Conservation (phyloP, 2,888 invertebrate genomes). For the Acleris emargana region DNA sequence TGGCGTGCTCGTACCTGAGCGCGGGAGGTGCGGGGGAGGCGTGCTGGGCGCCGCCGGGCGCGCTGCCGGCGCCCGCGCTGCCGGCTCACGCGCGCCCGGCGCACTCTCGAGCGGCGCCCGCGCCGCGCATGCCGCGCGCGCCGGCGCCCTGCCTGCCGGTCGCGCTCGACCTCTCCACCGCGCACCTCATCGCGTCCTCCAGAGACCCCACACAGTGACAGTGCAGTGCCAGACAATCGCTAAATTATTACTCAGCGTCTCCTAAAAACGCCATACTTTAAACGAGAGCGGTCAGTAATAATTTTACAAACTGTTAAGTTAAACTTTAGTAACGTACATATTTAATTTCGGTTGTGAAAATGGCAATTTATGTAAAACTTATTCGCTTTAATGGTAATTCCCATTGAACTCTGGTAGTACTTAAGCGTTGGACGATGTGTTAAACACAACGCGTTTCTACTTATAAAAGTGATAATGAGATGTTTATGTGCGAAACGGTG, state of each 20-base stretch:
- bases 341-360: constrained; percentile 84
- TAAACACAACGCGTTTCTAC: constrained; percentile 73
- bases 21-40: constrained; percentile 63
- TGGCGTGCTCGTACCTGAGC: constrained; percentile 80
- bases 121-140: constrained; percentile 37
- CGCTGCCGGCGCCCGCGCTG: constrained; percentile 41
- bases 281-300: constrained; percentile 55
- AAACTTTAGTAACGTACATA: constrained; percentile 73
- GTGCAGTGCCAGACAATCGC: constrained; percentile 72
- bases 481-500: constrained; percentile 53
- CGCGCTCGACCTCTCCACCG: constrained; percentile 68
- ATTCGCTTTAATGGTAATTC: constrained; percentile 75
- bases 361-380: constrained; percentile 81
- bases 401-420: constrained; percentile 67
- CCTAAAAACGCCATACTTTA: constrained; percentile 38
- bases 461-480: constrained; percentile 64
- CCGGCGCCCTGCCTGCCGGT: constrained; percentile 45
- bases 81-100: constrained; percentile 9
- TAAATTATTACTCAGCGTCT: constrained; percentile 61
- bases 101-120: constrained; percentile 29
- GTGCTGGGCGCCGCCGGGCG: constrained; percentile 70
- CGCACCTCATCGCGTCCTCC: constrained; percentile 50
- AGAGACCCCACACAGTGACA: constrained; percentile 69
- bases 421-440: constrained; percentile 76
- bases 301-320: constrained; percentile 72